Conservation (phyloP, 2,888 invertebrate species). For the Tyria jacobaeae region DNA sequence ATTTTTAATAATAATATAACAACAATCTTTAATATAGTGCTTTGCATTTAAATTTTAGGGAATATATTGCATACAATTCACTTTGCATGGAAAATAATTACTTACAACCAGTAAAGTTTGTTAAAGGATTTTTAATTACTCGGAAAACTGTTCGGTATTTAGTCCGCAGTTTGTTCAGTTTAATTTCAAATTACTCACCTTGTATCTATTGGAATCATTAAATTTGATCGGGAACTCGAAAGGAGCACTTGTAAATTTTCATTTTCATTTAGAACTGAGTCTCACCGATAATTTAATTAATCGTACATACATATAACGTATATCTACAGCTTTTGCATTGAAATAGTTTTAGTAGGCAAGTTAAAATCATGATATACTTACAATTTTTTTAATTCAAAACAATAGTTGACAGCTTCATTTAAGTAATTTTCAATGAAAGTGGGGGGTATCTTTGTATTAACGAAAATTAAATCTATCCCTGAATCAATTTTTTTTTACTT, state of each 20-base stretch:
- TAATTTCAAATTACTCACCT: slow-evolving; percentile 41
- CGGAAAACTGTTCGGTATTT: slow-evolving; percentile 23
- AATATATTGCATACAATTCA: not conserved
- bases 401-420: too few relatives aligned
- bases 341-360: not conserved
- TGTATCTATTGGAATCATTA: slow-evolving; percentile 38
- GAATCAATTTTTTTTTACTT: too few relatives aligned
- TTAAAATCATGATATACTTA: not conserved
- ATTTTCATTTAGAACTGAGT: slow-evolving; percentile 20
- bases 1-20: not conserved
- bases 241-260: slow-evolving; percentile 26
- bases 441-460: too few relatives aligned
- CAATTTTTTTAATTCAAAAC: too few relatives aligned
- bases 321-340: not conserved
- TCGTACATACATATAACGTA: not conserved
- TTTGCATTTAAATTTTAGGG: not conserved
- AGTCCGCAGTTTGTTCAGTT: slow-evolving; percentile 28
- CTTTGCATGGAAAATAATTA: slow-evolving; percentile 6
- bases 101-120: not conserved
- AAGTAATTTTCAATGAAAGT: too few relatives aligned
- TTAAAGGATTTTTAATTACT: slow-evolving; percentile 23
- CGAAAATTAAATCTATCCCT: too few relatives aligned
- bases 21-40: not conserved
- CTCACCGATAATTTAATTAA: slow-evolving; percentile 3
- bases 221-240: slow-evolving; percentile 34